Percentiles rank a stretch among this genome's conserved stretches.
Evolutionary conservation across 1,140 invertebrate genomes (phyloP).

Genomic region (Bicyclus anynana): DNA sequence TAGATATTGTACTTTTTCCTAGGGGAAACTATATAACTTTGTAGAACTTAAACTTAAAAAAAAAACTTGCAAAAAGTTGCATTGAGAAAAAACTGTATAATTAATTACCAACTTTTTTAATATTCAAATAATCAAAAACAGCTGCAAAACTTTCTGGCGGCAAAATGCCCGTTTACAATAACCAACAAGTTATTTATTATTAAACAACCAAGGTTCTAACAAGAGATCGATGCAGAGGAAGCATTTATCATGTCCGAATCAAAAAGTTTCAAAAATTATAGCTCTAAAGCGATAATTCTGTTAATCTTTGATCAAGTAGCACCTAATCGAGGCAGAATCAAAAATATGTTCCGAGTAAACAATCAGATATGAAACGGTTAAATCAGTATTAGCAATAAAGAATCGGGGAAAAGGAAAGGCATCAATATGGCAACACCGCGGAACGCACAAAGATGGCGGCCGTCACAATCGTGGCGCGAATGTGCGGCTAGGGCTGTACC

Average conservation of each 20-base stretch:
- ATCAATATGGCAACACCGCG: constrained; percentile 5
- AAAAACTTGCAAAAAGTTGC: no score
- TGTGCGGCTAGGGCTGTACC: constrained; percentile 5
- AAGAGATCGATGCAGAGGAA: background rate
- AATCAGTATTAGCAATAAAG: constrained; percentile 17
- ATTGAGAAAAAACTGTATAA: background rate
- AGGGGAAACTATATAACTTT: no score
- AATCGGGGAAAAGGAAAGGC: constrained; percentile 1
- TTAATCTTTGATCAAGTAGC: constrained; percentile 15
- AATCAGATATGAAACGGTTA: constrained; percentile 6
- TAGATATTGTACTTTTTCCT: no score
- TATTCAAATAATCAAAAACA: background rate
- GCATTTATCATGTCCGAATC: constrained; percentile 6
- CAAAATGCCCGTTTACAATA: constrained; percentile 5
- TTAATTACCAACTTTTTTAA: background rate
- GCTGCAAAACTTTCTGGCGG: background rate
- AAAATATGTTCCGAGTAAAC: constrained; percentile 9
- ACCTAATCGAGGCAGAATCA: constrained; percentile 8
- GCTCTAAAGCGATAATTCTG: constrained; percentile 3
- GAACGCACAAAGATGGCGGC: constrained; percentile 13
- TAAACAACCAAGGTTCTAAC: constrained; percentile 1
- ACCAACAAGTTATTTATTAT: constrained; percentile 6
- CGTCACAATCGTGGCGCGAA: constrained; percentile 14
- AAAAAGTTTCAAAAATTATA: background rate
- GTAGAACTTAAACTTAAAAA: no score